phyloP scores from a whole-genome alignment of 2,888 invertebrate genomes.

The Eupithecia tripunctaria region DNA sequence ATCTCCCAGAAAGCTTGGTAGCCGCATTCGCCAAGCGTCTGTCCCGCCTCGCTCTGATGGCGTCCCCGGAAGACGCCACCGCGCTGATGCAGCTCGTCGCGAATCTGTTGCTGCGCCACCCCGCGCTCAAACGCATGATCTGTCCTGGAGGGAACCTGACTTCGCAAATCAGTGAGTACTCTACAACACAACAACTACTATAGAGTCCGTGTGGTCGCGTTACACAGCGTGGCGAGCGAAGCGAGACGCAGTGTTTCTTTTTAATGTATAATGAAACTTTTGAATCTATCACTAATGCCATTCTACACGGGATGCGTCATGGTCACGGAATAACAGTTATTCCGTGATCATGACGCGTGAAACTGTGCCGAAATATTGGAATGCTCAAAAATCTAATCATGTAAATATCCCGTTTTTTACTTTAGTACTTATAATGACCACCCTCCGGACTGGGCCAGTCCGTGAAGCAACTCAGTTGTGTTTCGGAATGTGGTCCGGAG shows the following conservation, averaged over 20 bases:
- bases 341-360: too few relatives aligned
- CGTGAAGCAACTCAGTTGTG: too few relatives aligned
- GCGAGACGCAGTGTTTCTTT: background rate
- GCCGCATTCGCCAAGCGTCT: slow-evolving; percentile 97
- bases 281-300: too few relatives aligned
- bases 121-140: slow-evolving; percentile 88
- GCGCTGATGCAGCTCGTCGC: slow-evolving; percentile 92
- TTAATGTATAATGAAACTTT: too few relatives aligned
- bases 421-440: too few relatives aligned
- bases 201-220: background rate
- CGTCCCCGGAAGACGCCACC: slow-evolving; percentile 91
- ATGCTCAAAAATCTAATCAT: too few relatives aligned
- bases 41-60: slow-evolving; percentile 92
- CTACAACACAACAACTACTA: background rate
- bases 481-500: too few relatives aligned
- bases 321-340: too few relatives aligned
- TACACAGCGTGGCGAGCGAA: background rate
- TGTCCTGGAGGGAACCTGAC: slow-evolving; percentile 64
- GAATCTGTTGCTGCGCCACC: slow-evolving; percentile 94
- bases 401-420: too few relatives aligned
- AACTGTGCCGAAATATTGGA: too few relatives aligned
- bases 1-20: slow-evolving; percentile 94
- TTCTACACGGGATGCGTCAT: too few relatives aligned
- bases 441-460: too few relatives aligned
- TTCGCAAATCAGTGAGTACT: slow-evolving; percentile 67